Conservation (phyloP, 2,888 invertebrate genomes). For the Lobophora halterata region DNA sequence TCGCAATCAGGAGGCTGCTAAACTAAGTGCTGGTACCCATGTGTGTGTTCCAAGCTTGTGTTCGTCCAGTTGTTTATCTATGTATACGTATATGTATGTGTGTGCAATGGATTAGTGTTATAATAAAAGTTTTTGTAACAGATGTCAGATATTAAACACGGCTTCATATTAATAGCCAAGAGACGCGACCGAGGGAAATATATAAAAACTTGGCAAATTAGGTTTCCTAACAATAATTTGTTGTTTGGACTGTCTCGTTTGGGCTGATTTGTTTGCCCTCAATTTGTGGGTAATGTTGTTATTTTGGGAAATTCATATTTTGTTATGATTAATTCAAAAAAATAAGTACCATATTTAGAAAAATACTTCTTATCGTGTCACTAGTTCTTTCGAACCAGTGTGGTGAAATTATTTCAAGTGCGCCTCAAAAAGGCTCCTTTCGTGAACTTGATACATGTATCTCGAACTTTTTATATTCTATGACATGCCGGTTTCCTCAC, state of each 20-base stretch:
- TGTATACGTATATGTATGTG: slow-evolving; percentile 43
- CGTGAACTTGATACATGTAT: no score
- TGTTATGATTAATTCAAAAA: no score
- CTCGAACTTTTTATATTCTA: no score
- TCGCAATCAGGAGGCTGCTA: slow-evolving; percentile 55
- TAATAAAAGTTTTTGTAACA: slow-evolving; percentile 81
- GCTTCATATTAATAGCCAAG: slow-evolving; percentile 73
- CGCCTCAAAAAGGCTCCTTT: no score
- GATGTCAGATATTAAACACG: slow-evolving; percentile 81
- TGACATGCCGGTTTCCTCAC: no score
- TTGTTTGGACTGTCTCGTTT: slow-evolving; percentile 52
- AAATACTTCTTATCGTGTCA: no score
- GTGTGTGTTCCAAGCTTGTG: slow-evolving; percentile 53
- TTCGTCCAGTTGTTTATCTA: slow-evolving; percentile 39
- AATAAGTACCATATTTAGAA: no score
- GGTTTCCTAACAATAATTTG: slow-evolving; percentile 59
- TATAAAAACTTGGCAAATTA: slow-evolving; percentile 78
- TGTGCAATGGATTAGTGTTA: slow-evolving; percentile 80
- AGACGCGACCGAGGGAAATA: slow-evolving; percentile 69
- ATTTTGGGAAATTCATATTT: slow-evolving; percentile 18
- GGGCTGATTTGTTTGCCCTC: slow-evolving; percentile 56
- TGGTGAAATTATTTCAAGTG: no score
- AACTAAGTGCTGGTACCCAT: slow-evolving; percentile 66
- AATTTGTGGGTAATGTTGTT: slow-evolving; percentile 41
- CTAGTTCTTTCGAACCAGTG: no score